Evolutionary conservation across 2,888 invertebrate genomes (phyloP).

Genomic region (Plagodis dolabraria): DNA sequence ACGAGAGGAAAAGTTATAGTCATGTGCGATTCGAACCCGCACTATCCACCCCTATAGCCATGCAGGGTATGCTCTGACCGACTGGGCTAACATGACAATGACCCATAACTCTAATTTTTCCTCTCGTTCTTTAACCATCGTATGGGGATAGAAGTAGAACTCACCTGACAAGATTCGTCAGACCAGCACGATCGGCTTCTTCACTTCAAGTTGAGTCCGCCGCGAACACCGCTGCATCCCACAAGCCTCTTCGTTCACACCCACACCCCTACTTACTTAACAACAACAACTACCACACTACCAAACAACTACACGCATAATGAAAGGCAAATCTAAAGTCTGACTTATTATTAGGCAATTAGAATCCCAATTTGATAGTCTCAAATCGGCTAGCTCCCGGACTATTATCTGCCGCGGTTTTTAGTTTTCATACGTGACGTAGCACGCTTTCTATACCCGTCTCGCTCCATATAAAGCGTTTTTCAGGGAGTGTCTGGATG

Average conservation of each 20-base stretch:
- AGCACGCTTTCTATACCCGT: constrained; percentile 71
- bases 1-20: too few relatives aligned
- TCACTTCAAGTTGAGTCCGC: constrained; percentile 54
- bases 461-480: constrained; percentile 81
- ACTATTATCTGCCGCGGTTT: constrained; percentile 73
- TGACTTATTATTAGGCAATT: constrained; percentile 45
- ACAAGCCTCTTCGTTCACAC: constrained; percentile 55
- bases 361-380: constrained; percentile 36
- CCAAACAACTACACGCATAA: constrained; percentile 45
- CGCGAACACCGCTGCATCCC: constrained; percentile 72
- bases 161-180: constrained; percentile 80
- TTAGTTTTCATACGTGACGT: constrained; percentile 68
- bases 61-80: too few relatives aligned
- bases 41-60: too few relatives aligned
- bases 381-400: constrained; percentile 42
- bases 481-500: constrained; percentile 54
- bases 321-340: constrained; percentile 50
- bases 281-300: constrained; percentile 38
- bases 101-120: too few relatives aligned
- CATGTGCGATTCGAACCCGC: too few relatives aligned
- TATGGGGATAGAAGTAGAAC: constrained; percentile 42
- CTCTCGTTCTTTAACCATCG: too few relatives aligned
- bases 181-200: constrained; percentile 63
- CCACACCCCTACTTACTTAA: constrained; percentile 52
- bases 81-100: too few relatives aligned